Evolutionary conservation across 2,113 vertebrate species (phyloP).

Genomic region (Chelonoidis abingdonii): DNA sequence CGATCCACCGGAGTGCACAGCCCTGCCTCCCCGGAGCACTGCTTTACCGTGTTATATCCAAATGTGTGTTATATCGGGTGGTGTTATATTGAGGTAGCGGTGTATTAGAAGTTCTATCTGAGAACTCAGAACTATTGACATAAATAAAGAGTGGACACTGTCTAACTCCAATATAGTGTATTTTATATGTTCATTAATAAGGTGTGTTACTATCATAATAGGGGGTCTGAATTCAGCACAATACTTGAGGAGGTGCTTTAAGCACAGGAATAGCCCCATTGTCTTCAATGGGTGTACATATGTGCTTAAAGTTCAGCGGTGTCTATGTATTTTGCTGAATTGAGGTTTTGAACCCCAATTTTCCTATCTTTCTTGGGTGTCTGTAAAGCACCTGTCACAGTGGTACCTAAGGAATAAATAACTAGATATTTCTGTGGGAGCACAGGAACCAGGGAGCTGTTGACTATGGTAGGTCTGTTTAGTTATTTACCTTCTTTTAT

Average conservation of each 20-base stretch:
- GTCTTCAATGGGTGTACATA: not conserved
- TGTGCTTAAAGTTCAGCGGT: not conserved
- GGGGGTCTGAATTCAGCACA: not conserved
- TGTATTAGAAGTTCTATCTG: rapidly evolving
- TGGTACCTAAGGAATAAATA: not conserved
- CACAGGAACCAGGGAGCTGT: not conserved
- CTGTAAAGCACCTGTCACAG: not conserved
- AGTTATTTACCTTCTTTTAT: not conserved
- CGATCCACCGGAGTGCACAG: too few species aligned
- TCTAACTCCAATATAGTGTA: not conserved
- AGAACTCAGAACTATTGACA: not conserved
- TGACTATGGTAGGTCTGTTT: not conserved
- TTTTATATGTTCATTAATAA: not conserved
- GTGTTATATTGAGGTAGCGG: too few species aligned
- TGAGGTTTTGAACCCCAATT: not conserved
- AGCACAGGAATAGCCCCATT: not conserved
- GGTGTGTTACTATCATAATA: not conserved
- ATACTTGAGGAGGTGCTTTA: not conserved
- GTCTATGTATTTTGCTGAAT: not conserved
- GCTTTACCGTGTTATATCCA: too few species aligned
- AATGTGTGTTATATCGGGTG: too few species aligned
- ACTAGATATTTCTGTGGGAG: not conserved
- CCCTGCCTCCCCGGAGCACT: too few species aligned
- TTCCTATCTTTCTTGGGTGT: not conserved
- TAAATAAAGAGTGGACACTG: not conserved